Evolutionary conservation across 2,797 vertebrate genomes (phyloP).

Genomic region (Poliocrania exsul): DNA sequence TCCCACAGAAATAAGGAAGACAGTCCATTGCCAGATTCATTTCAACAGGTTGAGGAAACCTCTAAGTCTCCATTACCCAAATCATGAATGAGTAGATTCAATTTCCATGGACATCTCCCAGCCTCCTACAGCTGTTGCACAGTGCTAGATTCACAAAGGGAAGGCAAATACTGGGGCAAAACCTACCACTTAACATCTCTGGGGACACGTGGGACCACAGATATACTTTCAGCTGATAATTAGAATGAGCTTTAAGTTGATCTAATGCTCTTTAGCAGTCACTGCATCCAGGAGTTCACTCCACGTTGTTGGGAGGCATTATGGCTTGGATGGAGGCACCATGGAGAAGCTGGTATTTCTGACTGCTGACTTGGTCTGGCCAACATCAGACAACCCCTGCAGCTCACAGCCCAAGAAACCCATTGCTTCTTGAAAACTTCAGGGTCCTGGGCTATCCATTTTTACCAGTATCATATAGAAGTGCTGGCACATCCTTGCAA

Average conservation of each 20-base stretch:
- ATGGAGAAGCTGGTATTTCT: background rate
- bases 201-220: background rate
- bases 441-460: fast-evolving
- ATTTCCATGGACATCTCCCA: background rate
- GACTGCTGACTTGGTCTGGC: background rate
- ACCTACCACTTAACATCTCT: background rate
- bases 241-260: background rate
- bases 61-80: background rate
- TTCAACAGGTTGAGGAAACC: background rate
- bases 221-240: background rate
- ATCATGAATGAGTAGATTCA: background rate
- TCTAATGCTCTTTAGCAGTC: background rate
- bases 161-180: background rate
- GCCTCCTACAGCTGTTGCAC: background rate
- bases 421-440: background rate
- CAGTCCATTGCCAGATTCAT: background rate
- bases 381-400: background rate
- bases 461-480: background rate
- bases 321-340: background rate
- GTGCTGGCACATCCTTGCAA: background rate
- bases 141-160: background rate
- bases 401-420: background rate
- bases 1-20: background rate
- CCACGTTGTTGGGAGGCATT: background rate
- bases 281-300: background rate